Base-by-base conservation (phyloP, 1,140 invertebrate genomes). In the Aphelinus certus region DNA sequence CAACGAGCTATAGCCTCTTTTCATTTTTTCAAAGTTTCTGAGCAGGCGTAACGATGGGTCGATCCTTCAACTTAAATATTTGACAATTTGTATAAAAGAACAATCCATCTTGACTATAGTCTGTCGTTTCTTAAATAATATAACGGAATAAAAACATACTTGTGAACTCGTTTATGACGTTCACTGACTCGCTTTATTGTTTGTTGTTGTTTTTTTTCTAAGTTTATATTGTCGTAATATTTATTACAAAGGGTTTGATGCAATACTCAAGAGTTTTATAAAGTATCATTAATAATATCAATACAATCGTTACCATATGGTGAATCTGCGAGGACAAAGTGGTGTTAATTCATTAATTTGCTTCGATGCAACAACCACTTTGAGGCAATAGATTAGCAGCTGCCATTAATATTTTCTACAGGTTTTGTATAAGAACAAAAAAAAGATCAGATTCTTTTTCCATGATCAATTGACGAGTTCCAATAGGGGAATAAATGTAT, bases 1-100 rank as follows among this genome's bases (percentile, higher is more conserved):
- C 43, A 26, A 64, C 7, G 45, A 69, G n/a, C 45, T 63, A 6
- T 61, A 67, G 72, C 63, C 72, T 69, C 65, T 63, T 69, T 56
- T 26, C 45, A 62, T 68, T 68, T 62, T 63, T 7, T 53, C 63
- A 61, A 42, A 42, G 66, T 10, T 43, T 55, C n/a, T 66, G 42
- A 68, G 42, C 49, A 53, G 70, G 78, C 79, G 76, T 78, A 80
- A 74, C 79, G 79, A 83, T 82, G 77, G 77, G 78, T 80, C 79
- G 82, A 84, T 82, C 77, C 69, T 83, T 78, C 66, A 83, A 83
- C 75, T 76, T 78, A 82, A 82, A 79, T 70, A 73, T 79, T 78
- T 73, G 79, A 71, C 7, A 77, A 79, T 78, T 83, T 78, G 79
- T 71, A 83, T 80, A 81, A 84, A 73, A 77, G 71, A 83, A 81